Percentiles rank a stretch among this genome's conserved stretches.
Conservation (phyloP, 2,113 vertebrate genomes). For the Chascanopsetta lugubris region DNA sequence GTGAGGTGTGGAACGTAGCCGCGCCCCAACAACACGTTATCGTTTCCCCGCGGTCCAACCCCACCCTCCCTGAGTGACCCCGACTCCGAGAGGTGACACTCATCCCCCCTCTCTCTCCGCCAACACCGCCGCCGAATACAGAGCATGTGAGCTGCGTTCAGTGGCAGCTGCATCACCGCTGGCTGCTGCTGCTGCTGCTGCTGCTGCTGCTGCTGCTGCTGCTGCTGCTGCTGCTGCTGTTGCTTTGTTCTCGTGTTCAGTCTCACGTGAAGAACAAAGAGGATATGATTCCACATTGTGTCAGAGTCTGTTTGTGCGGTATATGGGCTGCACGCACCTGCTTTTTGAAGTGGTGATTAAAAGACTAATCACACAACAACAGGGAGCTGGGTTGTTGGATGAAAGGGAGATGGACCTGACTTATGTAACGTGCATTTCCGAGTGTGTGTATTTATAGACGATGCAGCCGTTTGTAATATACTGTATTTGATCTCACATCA, state of each 20-base stretch:
- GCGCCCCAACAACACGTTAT: slow-evolving; percentile 4
- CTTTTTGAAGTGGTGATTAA: slow-evolving; percentile 35
- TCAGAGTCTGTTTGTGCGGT: slow-evolving; percentile 1
- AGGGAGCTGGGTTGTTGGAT: slow-evolving; percentile 20
- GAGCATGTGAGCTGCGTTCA: neutral
- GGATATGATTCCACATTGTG: slow-evolving; percentile 2
- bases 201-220: slow-evolving; percentile 16
- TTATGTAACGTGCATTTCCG: too few species aligned
- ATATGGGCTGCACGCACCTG: neutral
- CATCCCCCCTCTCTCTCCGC: neutral
- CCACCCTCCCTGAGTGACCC: slow-evolving; percentile 33
- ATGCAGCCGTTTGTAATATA: neutral
- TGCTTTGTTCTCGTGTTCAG: slow-evolving; percentile 24
- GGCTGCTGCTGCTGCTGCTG: slow-evolving; percentile 7
- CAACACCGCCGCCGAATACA: slow-evolving; percentile 1
- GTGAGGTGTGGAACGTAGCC: neutral
- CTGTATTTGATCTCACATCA: too few species aligned
- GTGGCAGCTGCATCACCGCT: neutral
- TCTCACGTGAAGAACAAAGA: neutral
- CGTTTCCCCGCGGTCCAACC: slow-evolving; percentile 6
- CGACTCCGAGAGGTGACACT: slow-evolving; percentile 13
- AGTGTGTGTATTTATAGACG: neutral
- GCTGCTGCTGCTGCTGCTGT: slow-evolving; percentile 4
- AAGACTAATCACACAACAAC: slow-evolving; percentile 16
- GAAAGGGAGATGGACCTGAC: slow-evolving; percentile 15